Base-by-base conservation (phyloP, 2,797 vertebrate genomes). In the Peromyscus attwateri region DNA sequence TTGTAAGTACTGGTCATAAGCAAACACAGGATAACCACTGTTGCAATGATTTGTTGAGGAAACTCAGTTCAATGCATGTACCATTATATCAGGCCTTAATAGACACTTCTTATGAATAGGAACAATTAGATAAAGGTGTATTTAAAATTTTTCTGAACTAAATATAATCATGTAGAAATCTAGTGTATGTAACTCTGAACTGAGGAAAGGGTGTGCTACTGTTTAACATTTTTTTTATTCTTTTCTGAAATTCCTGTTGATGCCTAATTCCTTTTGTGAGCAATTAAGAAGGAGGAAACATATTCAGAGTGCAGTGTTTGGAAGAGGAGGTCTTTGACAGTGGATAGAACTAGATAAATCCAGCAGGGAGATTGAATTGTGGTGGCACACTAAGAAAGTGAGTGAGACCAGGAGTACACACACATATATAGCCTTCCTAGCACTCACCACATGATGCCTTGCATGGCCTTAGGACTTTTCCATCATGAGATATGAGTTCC, bases 361-460 rank as follows among this genome's bases (percentile, higher is more conserved):
- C 17, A 49, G 27, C 27, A 71, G 5, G 6, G 16, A 19, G 12
- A n/a, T 5, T 64, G 34, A 40, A 71, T 73, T n/a, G 34, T 73
- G 23, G 11, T 17, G 52, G 5, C 34, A 40, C 37, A 79, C 19
- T 49, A 19, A 75, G 9, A 66, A 27, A 64, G 19, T 0, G 0
- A 75, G 21, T 29, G 25, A 64, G 25, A 37, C 7, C 12, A 60
- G 12, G 4, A 43, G 29, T 23, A 27, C 1, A 43, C 23, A 64
- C 19, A 62, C 5, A 82, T 6, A 52, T 0, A 5, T 0, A 60
- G 11, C 3, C 52, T 64, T 11, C 27, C 8, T 49, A 10, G 31
- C 55, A 40, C 34, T 73, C 8, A 34, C 7, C 43, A 52, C 23
- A 66, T 8, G 21, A 64, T 17, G 19, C 3, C 16, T 29, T 73